These are phyloP conservation scores for Ptychochromis oligacanthus DNA, from an alignment of 2,113 vertebrate species.

Conservation along the genomic window DNA sequence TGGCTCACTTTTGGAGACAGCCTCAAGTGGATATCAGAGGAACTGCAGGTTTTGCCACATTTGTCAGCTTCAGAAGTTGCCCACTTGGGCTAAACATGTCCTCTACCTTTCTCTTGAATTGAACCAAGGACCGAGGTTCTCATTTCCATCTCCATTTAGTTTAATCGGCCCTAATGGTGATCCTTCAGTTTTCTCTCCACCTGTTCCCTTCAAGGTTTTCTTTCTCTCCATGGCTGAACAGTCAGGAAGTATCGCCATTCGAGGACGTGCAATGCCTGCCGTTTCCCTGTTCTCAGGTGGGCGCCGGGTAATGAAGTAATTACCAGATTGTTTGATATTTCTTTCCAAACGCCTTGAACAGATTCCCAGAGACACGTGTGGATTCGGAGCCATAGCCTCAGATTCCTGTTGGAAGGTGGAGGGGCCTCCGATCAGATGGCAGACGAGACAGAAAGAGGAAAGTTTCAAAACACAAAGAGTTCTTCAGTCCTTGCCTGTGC, in stretches of 20 bases:
- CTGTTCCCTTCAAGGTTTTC: neutral
- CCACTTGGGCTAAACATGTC: neutral
- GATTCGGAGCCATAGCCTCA: neutral
- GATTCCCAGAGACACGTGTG: slow-evolving; percentile 25
- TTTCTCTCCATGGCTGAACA: neutral
- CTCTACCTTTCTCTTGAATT: neutral
- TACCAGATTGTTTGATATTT: slow-evolving; percentile 12
- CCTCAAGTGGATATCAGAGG: neutral
- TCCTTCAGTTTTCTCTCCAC: slow-evolving; percentile 1
- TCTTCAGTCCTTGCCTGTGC: slow-evolving; percentile 7
- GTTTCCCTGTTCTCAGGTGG: slow-evolving; percentile 23
- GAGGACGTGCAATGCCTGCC: neutral
- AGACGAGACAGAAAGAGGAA: slow-evolving; percentile 18
- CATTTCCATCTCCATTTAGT: neutral
- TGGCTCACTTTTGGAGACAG: neutral
- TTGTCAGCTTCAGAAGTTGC: neutral
- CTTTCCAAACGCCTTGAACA: slow-evolving; percentile 34
- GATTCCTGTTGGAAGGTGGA: neutral
- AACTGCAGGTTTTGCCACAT: neutral
- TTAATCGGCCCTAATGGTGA: neutral
- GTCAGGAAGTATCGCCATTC: slow-evolving; percentile 10
- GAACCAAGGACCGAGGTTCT: neutral
- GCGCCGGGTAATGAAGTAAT: slow-evolving; percentile 16
- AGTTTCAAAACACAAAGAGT: slow-evolving; percentile 25
- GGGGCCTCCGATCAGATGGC: neutral